These are phyloP conservation scores for Theodoxus fluviatilis DNA, from an alignment of 2,888 invertebrate genomes.

Conservation along the genomic window DNA sequence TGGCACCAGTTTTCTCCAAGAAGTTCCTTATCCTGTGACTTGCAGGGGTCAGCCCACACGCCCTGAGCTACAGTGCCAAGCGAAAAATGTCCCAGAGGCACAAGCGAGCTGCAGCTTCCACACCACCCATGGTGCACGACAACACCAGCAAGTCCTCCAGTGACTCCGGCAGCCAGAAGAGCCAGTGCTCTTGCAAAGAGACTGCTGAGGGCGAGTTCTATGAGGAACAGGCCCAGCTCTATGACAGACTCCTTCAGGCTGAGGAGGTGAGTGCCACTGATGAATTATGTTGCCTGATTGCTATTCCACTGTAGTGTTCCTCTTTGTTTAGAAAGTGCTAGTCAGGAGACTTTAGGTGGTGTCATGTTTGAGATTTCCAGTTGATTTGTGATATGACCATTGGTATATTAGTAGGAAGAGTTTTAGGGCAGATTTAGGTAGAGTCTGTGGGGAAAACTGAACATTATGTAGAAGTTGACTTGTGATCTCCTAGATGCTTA, in stretches of 20 bases:
- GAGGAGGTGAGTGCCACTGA: constrained; percentile 56
- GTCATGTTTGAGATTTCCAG: background rate
- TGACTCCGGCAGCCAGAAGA: constrained; percentile 38
- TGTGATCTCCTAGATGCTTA: too few relatives aligned
- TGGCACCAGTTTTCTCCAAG: too few relatives aligned
- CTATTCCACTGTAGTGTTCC: too few relatives aligned
- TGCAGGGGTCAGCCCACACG: constrained; percentile 43
- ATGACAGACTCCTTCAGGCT: constrained; percentile 54
- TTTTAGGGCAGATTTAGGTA: too few relatives aligned
- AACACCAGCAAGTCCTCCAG: too few relatives aligned
- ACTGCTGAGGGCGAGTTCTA: constrained; percentile 52
- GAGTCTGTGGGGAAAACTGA: too few relatives aligned
- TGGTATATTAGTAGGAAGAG: too few relatives aligned
- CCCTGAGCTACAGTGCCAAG: constrained; percentile 57
- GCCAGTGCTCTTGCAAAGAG: constrained; percentile 35
- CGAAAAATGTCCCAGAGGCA: constrained; percentile 63
- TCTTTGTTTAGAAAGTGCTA: too few relatives aligned
- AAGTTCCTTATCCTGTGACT: background rate
- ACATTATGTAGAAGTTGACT: too few relatives aligned
- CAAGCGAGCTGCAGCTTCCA: constrained; percentile 33
- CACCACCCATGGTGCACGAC: constrained; percentile 24
- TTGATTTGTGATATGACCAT: background rate
- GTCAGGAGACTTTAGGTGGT: too few relatives aligned
- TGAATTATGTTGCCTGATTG: too few relatives aligned
- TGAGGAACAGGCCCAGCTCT: constrained; percentile 53